phyloP scores from a whole-genome alignment of 2,888 invertebrate genomes.

The Biston stratarius region DNA sequence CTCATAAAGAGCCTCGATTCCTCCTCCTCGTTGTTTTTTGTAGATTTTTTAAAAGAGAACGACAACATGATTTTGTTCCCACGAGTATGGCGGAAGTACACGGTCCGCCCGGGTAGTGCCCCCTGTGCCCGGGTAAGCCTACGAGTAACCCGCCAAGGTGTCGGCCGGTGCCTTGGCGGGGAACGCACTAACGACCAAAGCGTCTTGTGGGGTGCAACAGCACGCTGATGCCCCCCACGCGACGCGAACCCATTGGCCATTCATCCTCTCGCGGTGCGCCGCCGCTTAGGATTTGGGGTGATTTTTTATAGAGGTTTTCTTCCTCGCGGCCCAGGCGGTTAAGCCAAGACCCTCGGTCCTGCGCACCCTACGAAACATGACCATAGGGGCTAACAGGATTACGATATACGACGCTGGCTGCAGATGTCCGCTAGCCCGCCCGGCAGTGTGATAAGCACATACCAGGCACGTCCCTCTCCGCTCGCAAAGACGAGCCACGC shows the following conservation, averaged over 20 bases:
- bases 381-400: background rate
- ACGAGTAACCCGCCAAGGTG: conserved; percentile 18
- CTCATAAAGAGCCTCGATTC: too few relatives aligned
- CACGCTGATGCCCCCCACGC: too few relatives aligned
- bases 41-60: too few relatives aligned
- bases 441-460: background rate
- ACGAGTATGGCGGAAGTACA: conserved; percentile 19
- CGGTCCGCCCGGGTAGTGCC: conserved; percentile 19
- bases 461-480: background rate
- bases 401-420: background rate
- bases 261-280: conserved; percentile 21
- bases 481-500: background rate
- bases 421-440: background rate
- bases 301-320: conserved; percentile 21
- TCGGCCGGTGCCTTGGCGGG: conserved; percentile 23
- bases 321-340: conserved; percentile 16
- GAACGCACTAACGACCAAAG: conserved; percentile 19
- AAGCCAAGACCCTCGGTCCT: conserved; percentile 20
- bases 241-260: conserved; percentile 15
- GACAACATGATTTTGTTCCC: conserved; percentile 1
- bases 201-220: too few relatives aligned
- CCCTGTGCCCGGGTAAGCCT: conserved; percentile 26
- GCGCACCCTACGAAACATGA: conserved; percentile 6
- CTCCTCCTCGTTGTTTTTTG: too few relatives aligned
- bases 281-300: conserved; percentile 22